A percentile compares a stretch with the other conserved stretches of the same genome.
Evolutionary conservation across 2,797 vertebrate species (phyloP).

Genomic region (Sylvia borin): DNA sequence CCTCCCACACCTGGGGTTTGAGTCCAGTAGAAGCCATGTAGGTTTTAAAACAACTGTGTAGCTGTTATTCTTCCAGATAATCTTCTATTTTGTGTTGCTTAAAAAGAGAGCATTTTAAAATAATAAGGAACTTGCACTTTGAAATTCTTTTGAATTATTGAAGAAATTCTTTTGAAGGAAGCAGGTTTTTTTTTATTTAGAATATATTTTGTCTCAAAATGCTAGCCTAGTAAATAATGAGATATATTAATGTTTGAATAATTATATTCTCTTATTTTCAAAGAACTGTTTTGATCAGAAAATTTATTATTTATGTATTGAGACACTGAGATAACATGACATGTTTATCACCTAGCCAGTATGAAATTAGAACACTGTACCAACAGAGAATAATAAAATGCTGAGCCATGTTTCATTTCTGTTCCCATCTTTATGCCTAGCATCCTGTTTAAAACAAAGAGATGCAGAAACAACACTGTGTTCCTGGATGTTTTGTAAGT

Average conservation of each 20-base stretch:
- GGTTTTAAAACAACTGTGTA: neutral
- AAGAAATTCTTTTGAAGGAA: slow-evolving; percentile 2
- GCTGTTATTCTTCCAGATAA: neutral
- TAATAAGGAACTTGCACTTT: neutral
- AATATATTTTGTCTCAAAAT: neutral
- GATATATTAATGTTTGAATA: neutral
- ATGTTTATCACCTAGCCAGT: neutral
- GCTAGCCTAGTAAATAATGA: slow-evolving; percentile 10
- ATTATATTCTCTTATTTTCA: neutral
- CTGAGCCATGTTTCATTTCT: neutral
- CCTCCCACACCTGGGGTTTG: neutral
- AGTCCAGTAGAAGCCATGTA: neutral
- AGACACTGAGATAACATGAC: neutral
- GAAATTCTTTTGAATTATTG: slow-evolving; percentile 15
- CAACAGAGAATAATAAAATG: neutral
- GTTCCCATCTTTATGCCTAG: neutral
- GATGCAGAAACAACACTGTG: neutral
- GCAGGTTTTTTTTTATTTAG: neutral
- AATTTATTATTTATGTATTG: neutral
- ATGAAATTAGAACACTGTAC: neutral
- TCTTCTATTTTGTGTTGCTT: neutral
- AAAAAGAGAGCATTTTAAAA: neutral
- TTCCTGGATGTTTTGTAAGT: neutral
- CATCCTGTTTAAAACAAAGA: neutral
- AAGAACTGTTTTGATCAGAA: slow-evolving; percentile 5